Conservation (phyloP, 2,888 invertebrate species). For the Meteorus cinctellus region DNA sequence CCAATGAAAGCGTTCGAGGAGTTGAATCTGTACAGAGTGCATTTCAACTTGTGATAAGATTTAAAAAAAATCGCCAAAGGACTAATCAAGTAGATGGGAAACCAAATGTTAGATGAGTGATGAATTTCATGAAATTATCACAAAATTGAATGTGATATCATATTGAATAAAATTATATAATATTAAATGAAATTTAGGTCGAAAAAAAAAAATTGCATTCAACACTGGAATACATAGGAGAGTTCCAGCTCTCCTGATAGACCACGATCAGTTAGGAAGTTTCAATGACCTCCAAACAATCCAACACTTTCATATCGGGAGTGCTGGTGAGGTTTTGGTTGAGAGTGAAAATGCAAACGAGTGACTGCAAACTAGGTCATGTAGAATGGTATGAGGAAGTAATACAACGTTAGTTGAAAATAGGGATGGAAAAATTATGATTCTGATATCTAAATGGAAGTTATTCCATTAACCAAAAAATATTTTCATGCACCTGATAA, state of each 20-base stretch:
- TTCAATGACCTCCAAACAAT: slow-evolving; percentile 16
- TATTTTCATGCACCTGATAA: background rate
- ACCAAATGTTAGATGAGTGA: background rate
- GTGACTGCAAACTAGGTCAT: slow-evolving; percentile 1
- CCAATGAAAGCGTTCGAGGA: background rate
- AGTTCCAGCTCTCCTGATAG: background rate
- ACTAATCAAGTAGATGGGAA: no score
- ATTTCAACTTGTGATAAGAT: no score
- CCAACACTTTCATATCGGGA: background rate
- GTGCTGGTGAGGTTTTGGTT: background rate
- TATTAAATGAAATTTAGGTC: no score
- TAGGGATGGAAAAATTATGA: no score
- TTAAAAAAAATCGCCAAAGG: no score
- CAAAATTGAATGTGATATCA: background rate
- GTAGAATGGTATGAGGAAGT: background rate
- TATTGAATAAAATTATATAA: no score
- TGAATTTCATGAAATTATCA: background rate
- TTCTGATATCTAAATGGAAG: no score
- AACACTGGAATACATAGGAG: background rate
- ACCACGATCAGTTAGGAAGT: background rate
- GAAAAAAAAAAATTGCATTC: background rate
- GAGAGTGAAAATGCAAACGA: background rate
- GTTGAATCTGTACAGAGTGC: no score
- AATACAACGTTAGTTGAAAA: background rate
- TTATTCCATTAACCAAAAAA: background rate